Conservation (phyloP, 2,113 vertebrate species). For the Rhabdomys dilectus region DNA sequence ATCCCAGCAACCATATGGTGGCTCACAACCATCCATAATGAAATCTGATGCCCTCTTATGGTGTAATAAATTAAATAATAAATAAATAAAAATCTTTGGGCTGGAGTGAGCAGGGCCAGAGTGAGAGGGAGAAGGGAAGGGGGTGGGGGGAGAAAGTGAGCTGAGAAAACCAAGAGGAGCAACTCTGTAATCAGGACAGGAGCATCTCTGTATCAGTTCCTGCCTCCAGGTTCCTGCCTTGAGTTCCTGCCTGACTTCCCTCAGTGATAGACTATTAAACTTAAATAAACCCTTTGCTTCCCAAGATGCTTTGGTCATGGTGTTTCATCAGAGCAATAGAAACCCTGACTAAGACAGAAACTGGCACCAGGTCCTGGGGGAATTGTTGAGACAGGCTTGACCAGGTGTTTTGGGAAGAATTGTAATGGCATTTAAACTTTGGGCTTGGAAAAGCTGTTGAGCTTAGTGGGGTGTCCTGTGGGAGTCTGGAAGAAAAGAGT, state of each 20-base stretch:
- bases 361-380: neutral
- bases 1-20: no score
- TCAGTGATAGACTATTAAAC: neutral
- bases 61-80: no score
- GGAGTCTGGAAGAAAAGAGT: no score
- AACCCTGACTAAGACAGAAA: neutral
- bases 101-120: no score
- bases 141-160: neutral
- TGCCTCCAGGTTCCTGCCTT: neutral
- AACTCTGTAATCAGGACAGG: neutral
- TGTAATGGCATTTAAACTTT: neutral
- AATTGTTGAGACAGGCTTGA: neutral
- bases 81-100: no score
- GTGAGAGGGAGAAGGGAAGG: no score
- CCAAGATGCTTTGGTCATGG: neutral
- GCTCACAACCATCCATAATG: no score
- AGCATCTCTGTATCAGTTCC: neutral
- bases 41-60: no score
- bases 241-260: neutral
- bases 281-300: neutral
- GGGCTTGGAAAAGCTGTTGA: neutral
- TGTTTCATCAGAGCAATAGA: neutral
- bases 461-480: neutral
- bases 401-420: neutral
- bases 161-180: no score